Percentiles rank a stretch among this genome's conserved stretches.
Evolutionary conservation across 2,797 vertebrate species (phyloP).

Genomic region (Acipenser transmontanus): DNA sequence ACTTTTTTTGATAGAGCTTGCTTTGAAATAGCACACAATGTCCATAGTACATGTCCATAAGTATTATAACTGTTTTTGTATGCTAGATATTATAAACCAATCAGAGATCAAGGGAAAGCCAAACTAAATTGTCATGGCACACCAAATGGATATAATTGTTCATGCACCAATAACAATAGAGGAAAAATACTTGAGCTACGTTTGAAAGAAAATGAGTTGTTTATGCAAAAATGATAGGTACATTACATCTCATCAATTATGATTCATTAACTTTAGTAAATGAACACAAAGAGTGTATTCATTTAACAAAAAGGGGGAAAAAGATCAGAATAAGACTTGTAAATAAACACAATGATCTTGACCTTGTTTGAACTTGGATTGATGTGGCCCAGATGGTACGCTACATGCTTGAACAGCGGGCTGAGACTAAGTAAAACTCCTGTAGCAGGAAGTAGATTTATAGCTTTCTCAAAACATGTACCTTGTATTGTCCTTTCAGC

Average conservation of each 20-base stretch:
- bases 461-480: constrained; percentile 93
- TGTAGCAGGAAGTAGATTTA: constrained; percentile 90
- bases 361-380: constrained; percentile 87
- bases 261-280: constrained; percentile 54
- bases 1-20: no score
- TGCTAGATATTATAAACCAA: no score
- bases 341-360: constrained; percentile 78
- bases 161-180: no score
- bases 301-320: not conserved
- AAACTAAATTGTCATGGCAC: no score
- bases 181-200: no score
- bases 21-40: no score
- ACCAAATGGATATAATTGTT: no score
- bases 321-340: constrained; percentile 51
- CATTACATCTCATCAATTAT: constrained; percentile 28
- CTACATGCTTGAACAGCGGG: constrained; percentile 94
- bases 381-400: constrained; percentile 95
- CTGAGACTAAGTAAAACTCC: constrained; percentile 87
- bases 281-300: constrained; percentile 51
- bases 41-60: no score
- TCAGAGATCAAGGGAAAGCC: no score
- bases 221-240: no score
- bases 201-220: no score
- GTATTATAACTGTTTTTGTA: no score
- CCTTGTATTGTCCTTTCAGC: constrained; percentile 99